Conservation (phyloP, 2,113 vertebrate species). For the Anas platyrhynchos region DNA sequence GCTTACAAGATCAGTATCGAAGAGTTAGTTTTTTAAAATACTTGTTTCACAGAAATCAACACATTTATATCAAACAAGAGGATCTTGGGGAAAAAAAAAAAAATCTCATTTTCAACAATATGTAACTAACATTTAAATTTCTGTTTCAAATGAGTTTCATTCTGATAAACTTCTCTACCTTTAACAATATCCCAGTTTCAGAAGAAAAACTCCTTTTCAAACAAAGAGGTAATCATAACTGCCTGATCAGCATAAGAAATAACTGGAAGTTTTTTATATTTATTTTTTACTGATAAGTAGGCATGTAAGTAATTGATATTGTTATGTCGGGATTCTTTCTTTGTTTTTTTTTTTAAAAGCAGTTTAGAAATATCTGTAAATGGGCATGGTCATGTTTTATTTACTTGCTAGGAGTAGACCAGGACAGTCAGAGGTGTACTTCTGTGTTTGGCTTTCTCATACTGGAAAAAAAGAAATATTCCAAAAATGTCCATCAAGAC, state of each 20-base stretch:
- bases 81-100: neutral
- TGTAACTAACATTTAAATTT: neutral
- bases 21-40: conserved; percentile 5
- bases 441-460: neutral
- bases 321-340: neutral
- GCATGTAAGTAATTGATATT: neutral
- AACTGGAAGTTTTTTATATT: neutral
- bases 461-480: neutral
- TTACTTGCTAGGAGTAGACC: neutral
- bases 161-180: neutral
- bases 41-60: conserved; percentile 24
- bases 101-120: neutral
- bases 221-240: neutral
- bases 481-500: fast-evolving
- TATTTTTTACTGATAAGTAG: neutral
- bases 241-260: neutral
- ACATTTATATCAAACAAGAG: neutral
- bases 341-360: neutral
- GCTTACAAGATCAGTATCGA: conserved; percentile 23
- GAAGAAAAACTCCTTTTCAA: neutral
- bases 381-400: neutral
- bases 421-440: neutral
- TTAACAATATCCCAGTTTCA: neutral
- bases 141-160: neutral
- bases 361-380: neutral